Conservation (phyloP, 2,797 vertebrate genomes). For the Champsocephalus esox region DNA sequence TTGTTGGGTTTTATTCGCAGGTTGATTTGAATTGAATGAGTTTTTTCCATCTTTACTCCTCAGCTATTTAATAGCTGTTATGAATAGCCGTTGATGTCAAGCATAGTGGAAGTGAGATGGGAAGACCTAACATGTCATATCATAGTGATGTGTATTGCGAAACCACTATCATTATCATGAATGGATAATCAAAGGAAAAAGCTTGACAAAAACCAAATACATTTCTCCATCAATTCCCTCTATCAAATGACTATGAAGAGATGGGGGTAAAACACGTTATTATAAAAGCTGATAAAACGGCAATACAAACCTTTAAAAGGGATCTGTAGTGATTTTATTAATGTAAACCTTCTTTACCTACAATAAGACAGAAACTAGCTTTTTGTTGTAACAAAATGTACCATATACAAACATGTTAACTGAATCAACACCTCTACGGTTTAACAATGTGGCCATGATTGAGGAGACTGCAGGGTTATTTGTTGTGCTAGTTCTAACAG, state of each 20-base stretch:
- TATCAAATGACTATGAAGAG: neutral
- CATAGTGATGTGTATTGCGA: conserved; percentile 10
- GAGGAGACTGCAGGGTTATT: too few species aligned
- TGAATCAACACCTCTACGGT: too few species aligned
- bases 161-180: conserved; percentile 6
- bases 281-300: neutral
- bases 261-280: neutral
- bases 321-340: too few species aligned
- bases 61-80: neutral
- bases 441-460: too few species aligned
- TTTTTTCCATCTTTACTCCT: conserved; percentile 12
- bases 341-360: too few species aligned
- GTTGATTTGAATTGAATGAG: neutral
- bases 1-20: neutral
- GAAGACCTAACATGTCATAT: neutral
- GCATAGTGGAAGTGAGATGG: neutral
- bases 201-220: neutral
- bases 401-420: too few species aligned
- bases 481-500: too few species aligned
- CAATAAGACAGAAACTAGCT: too few species aligned
- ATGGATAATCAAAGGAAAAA: conserved; percentile 17
- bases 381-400: too few species aligned
- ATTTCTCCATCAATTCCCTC: neutral
- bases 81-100: neutral
- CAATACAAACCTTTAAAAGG: conserved; percentile 11